Conservation (phyloP, 2,888 invertebrate species). For the Morinoia aosen region DNA sequence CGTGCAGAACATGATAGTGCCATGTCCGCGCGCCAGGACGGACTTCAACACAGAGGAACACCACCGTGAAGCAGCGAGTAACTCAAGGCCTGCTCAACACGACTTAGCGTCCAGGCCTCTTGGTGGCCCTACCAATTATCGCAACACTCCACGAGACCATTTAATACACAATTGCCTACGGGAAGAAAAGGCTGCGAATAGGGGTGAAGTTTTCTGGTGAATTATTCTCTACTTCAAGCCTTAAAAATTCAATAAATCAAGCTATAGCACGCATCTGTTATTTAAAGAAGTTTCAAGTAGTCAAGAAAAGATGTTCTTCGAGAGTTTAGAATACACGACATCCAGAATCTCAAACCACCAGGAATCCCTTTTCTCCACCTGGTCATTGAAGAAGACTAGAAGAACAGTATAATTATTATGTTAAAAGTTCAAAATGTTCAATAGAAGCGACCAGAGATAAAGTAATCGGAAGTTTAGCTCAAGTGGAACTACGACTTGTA, state of each 20-base stretch:
- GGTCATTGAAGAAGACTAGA: background rate
- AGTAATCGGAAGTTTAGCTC: too few species aligned
- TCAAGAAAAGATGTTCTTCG: background rate
- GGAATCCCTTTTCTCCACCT: background rate
- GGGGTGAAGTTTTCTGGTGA: background rate
- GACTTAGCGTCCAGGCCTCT: background rate
- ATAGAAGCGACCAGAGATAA: too few species aligned
- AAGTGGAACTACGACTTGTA: too few species aligned
- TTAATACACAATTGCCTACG: background rate
- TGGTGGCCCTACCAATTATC: background rate
- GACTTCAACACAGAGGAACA: background rate
- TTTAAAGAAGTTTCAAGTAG: background rate
- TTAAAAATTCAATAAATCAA: background rate
- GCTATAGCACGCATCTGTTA: background rate
- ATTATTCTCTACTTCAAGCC: background rate
- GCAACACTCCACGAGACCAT: background rate
- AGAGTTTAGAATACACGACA: background rate
- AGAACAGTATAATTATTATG: background rate
- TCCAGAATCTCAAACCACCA: background rate
- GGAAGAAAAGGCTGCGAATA: background rate
- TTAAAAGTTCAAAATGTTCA: background rate
- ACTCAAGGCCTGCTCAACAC: background rate
- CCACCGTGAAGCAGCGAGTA: background rate
- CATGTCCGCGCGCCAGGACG: background rate
- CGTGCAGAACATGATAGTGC: background rate